Evolutionary conservation across 2,797 vertebrate species (phyloP), one percentile per base, ranked within the genome.

Genomic region (Danio choprae): DNA sequence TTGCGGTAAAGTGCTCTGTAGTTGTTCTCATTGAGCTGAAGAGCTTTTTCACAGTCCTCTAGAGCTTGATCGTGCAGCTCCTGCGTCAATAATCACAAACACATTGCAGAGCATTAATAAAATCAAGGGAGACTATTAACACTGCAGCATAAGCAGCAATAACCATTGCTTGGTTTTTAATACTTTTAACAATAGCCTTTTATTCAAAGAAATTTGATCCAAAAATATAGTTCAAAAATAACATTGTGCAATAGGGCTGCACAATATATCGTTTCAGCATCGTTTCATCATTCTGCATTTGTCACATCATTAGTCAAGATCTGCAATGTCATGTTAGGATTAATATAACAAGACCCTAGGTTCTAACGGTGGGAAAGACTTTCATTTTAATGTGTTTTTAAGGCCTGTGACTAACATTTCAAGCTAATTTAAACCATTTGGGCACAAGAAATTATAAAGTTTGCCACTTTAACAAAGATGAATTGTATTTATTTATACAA

Each of bases 1-100:
- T 97, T 99, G 80, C 96, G 94, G 89, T 96, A 99, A 16, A 97
- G 94, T 0, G 96, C 96, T 92, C 93, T 95, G 90, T 95, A 94
- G 91, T 98, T 98, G 77, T 93, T 92, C 64, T 94, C 92, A 53
- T 99, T 98, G 82, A 97, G 65, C 36, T 89, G 91, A 86, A 99
- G 94, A 74, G 95, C 95, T 82, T 94, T 91, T 87, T 96, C 95
- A 89, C 97, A 98, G 88, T 98, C 97, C 89, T 95, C 95, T 60
- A 99, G 83, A 65, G 96, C 96, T 88, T 96, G 94, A 83, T 98
- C 95, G 69, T 95, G 93, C 68, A 95, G 92, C 12, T 96, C 95
- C 98, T 99, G 18, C 3, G 58, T 69, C 6, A 81, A n/a, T 76
- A 9, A 53, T 3, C 12, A 79, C 56, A 81, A 41, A 64, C 20